Conservation (phyloP, 1,140 invertebrate genomes). For the Lycorma delicatula region DNA sequence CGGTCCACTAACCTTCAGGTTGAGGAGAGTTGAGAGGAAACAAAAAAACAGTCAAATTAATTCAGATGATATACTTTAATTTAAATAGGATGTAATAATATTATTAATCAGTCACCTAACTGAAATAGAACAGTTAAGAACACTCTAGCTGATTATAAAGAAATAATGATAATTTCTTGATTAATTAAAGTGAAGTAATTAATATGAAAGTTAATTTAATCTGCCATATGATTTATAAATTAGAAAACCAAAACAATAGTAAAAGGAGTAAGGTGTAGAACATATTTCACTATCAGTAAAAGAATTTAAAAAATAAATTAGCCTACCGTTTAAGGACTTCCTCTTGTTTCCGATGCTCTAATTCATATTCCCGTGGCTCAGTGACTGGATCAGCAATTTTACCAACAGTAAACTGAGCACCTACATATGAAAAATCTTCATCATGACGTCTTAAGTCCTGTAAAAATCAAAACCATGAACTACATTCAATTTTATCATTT, state of each 20-base stretch:
- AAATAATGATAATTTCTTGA: no score
- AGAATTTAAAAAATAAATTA: neutral
- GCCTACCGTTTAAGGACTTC: constrained; percentile 67
- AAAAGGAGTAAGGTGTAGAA: neutral
- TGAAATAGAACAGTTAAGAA: no score
- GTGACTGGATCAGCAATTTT: constrained; percentile 53
- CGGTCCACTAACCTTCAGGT: no score
- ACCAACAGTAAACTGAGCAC: constrained; percentile 64
- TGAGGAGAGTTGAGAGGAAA: no score
- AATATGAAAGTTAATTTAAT: no score
- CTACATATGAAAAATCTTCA: constrained; percentile 57
- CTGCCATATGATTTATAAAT: neutral
- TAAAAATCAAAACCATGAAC: constrained; percentile 22
- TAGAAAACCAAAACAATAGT: neutral
- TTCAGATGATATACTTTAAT: no score
- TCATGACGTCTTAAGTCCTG: constrained; percentile 60
- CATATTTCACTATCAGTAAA: no score
- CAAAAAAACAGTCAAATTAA: no score
- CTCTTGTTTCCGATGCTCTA: constrained; percentile 73
- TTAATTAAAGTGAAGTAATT: no score
- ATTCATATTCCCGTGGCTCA: constrained; percentile 60
- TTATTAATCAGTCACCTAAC: no score
- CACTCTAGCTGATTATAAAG: no score
- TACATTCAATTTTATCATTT: neutral
- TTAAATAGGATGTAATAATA: no score